Base-by-base conservation (phyloP, 2,888 invertebrate genomes). In the Dicranocentrus wangi region DNA sequence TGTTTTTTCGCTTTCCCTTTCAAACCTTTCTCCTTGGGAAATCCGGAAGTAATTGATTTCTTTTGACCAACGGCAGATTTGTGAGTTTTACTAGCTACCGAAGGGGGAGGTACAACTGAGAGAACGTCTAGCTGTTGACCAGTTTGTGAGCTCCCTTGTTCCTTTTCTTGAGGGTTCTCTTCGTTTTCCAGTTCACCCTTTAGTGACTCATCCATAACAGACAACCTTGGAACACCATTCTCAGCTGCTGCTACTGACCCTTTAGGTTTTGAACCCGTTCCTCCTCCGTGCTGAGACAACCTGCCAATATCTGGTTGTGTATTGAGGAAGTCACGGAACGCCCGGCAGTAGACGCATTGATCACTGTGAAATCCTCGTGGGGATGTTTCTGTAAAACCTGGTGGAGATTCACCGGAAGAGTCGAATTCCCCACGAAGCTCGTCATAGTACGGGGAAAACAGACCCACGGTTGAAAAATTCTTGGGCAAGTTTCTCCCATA, bases 311-410 rank as follows among this genome's bases (percentile, higher is more conserved):
- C n/a, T n/a, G n/a, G n/a, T n/a, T n/a, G n/a, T n/a, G n/a, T n/a
- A n/a, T n/a, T 42, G 1, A 81, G 63, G 19, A 76, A 76, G 13
- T 53, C 55, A 15, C 71, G 69, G 32, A 81, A 76, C 0, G 55
- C 47, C 1, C 47, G 19, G 42, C 81, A 81, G 23, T 58, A 70
- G 5, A 76, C 25, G 55, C 81, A 81, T n/a, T 63, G 47, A 17
- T 76, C 76, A 23, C 76, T 76, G 63, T 81, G 81, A 47, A 51
- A 51, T 8, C 51, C 51, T 1, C 17, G 19, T 3, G 19, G 19
- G 8, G 51, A 17, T 1, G n/a, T 8, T n/a, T n/a, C n/a, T n/a
- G n/a, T n/a, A n/a, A n/a, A n/a, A 63, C 42, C 42, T 15, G 72
- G 63, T 1, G 61, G 47, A 3, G 10, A 15, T 15, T 71, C 72